Base-by-base conservation (phyloP, 2,888 invertebrate species). In the Scaptodrosophila latifasciaeformis region DNA sequence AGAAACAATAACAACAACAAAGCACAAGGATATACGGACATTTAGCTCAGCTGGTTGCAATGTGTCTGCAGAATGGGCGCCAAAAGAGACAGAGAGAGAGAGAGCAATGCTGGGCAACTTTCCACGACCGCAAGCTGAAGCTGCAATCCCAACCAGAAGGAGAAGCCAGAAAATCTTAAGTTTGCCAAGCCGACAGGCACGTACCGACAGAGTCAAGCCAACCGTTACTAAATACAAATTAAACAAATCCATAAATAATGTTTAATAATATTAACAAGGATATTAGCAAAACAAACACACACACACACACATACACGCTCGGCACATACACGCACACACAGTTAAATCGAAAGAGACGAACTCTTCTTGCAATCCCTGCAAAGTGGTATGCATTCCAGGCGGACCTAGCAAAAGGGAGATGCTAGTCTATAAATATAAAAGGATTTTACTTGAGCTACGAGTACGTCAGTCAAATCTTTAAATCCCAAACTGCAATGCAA, bases 171-270 rank as follows among this genome's bases (percentile, higher is more conserved):
- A 42, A 44, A 34, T 53, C 53, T 53, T 53, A 47, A 55, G 58
- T 49, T 58, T 51, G 45, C 47, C 12, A 35, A 52, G 27, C 47
- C 19, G 37, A 6, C 27, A 30, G 56, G 54, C 67, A 67, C 64
- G 67, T 54, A 52, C 29, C 49, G 31, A n/a, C n/a, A n/a, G n/a
- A 49, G 49, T 49, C 54, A 52, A 56, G 54, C 56, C 51, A 62
- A 65, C 72, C 78, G 78, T 74, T 81, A 83, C 84, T 83, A 84
- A 83, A 83, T 83, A 84, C 83, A 83, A 83, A 83, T 84, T 83
- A 83, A 83, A 84, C 84, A 83, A 84, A 83, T 83, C 84, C 85
- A 83, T 83, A 83, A 83, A 83, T 83, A 84, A 84, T 83, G 85
- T 84, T 83, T 84, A 83, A 83, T 84, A 84, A 77, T 79, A 84